Evolutionary conservation across 2,888 invertebrate genomes (phyloP).

Genomic region (Nomada fucata): DNA sequence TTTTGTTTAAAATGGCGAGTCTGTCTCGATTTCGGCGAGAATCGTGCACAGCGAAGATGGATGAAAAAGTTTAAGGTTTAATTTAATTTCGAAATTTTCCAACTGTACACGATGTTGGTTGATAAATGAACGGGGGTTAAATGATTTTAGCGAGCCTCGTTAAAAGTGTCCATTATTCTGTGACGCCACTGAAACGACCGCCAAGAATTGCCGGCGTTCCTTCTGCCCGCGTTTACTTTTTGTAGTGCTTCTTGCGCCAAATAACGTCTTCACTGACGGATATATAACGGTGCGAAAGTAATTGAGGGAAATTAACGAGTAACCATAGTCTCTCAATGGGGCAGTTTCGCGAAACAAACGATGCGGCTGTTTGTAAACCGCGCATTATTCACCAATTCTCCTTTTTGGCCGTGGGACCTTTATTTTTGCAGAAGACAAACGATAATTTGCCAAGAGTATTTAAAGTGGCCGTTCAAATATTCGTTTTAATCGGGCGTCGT

Average conservation of each 20-base stretch:
- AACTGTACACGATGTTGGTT: too few relatives aligned
- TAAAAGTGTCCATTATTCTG: slow-evolving; percentile 62
- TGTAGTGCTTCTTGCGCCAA: slow-evolving; percentile 6
- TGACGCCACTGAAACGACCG: slow-evolving; percentile 40
- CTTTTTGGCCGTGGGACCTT: not conserved
- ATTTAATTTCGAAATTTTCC: too few relatives aligned
- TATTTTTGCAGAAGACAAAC: not conserved
- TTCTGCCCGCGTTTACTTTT: slow-evolving; percentile 43
- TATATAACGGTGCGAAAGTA: slow-evolving; percentile 40
- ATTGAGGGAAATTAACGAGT: slow-evolving; percentile 46
- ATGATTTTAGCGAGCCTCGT: slow-evolving; percentile 45
- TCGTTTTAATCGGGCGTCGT: too few relatives aligned
- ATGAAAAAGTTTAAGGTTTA: too few relatives aligned
- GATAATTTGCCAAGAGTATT: not conserved
- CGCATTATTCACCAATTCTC: not conserved
- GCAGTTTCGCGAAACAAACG: slow-evolving; percentile 3
- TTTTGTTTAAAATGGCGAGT: too few relatives aligned
- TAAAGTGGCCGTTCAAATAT: too few relatives aligned
- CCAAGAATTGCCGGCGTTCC: slow-evolving; percentile 13
- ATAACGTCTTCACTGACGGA: slow-evolving; percentile 27
- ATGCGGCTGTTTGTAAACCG: slow-evolving; percentile 14
- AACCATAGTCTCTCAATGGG: not conserved
- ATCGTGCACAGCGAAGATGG: too few relatives aligned
- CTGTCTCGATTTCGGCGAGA: too few relatives aligned
- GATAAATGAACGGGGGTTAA: slow-evolving; percentile 34